phyloP scores from a whole-genome alignment of 2,797 vertebrate genomes.

The Parauchenoglanis ngamensis region DNA sequence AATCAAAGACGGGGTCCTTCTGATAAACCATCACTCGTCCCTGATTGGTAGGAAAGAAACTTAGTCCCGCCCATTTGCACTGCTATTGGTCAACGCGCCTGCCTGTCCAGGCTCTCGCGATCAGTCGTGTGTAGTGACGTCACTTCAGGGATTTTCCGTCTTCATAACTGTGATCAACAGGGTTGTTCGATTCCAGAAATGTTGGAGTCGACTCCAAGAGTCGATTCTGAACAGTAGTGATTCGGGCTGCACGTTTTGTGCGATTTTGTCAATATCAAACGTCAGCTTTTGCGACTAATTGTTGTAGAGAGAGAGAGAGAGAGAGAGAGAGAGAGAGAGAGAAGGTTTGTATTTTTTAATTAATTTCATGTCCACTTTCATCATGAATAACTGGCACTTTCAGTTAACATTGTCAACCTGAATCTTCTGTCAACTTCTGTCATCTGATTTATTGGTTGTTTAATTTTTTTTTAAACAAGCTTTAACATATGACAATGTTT shows the following conservation, averaged over 20 bases:
- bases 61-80: background rate
- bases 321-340: too few species aligned
- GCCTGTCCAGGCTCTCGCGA: constrained; percentile 62
- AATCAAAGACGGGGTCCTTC: background rate
- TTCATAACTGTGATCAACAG: background rate
- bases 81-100: constrained; percentile 60
- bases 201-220: background rate
- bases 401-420: background rate
- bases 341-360: background rate
- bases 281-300: background rate
- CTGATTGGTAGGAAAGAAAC: constrained; percentile 44
- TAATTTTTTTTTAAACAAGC: background rate
- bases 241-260: background rate
- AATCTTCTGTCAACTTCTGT: background rate
- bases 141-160: constrained; percentile 63
- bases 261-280: background rate
- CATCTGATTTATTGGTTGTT: background rate
- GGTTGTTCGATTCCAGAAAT: background rate
- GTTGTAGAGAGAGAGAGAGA: background rate
- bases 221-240: background rate
- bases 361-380: background rate
- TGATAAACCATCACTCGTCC: constrained; percentile 34
- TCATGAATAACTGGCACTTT: background rate
- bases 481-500: background rate
- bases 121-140: constrained; percentile 59